Percentiles rank a stretch among this genome's conserved stretches.
phyloP scores from a whole-genome alignment of 2,113 vertebrate species.

The Calyptommatus sinebrachiatus region DNA sequence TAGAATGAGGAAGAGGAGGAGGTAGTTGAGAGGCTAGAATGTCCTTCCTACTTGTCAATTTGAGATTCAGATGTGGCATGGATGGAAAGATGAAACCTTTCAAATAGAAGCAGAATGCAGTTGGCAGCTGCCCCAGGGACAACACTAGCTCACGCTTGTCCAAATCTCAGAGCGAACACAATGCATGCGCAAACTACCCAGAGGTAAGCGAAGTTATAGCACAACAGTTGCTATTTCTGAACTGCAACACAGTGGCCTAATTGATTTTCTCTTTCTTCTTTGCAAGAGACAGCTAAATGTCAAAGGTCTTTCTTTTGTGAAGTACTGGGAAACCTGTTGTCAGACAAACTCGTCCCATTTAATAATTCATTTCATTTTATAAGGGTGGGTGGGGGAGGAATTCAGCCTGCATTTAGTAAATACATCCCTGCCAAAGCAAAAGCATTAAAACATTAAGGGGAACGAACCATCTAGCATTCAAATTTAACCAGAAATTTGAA shows the following conservation, averaged over 20 bases:
- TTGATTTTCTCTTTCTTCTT: constrained; percentile 79
- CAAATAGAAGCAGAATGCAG: not conserved
- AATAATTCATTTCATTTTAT: constrained; percentile 81
- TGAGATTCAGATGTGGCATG: too few relatives aligned
- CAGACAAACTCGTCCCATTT: constrained; percentile 78
- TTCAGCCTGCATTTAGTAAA: constrained; percentile 73
- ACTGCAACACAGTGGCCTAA: constrained; percentile 67
- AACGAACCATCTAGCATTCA: constrained; percentile 75
- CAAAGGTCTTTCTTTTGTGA: constrained; percentile 78
- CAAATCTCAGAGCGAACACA: not conserved
- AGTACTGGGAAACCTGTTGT: constrained; percentile 76
- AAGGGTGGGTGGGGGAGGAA: constrained; percentile 70
- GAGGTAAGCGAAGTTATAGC: constrained; percentile 61
- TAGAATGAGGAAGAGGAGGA: not conserved
- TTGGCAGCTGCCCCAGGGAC: not conserved
- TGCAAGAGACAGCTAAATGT: constrained; percentile 77
- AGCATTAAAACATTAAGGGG: constrained; percentile 72
- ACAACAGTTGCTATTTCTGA: constrained; percentile 56
- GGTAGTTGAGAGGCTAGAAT: too few relatives aligned
- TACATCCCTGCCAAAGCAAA: constrained; percentile 76
- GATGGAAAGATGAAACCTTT: not conserved
- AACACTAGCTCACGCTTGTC: not conserved
- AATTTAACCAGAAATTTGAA: constrained; percentile 82
- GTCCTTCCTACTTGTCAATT: not conserved
- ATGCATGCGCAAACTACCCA: constrained; percentile 45